A percentile compares a stretch with the other conserved stretches of the same genome.
Conservation (phyloP, 2,113 vertebrate species). For the Neolamprologus hecqui region DNA sequence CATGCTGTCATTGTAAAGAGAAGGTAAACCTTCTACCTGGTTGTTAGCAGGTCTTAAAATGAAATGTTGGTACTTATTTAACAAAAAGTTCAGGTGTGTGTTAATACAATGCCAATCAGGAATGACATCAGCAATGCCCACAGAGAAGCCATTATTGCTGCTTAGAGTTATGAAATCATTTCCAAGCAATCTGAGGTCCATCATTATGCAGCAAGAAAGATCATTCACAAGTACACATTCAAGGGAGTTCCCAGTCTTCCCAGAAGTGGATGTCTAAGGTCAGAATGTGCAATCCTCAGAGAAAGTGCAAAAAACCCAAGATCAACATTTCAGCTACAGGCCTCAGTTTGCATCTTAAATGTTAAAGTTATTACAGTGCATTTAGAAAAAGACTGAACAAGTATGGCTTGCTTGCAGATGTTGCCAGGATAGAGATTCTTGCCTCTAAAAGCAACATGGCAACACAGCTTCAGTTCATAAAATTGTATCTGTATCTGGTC, state of each 20-base stretch:
- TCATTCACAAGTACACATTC: background rate
- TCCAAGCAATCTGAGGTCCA: background rate
- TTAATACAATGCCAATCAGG: background rate
- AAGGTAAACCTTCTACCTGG: background rate
- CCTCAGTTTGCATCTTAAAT: background rate
- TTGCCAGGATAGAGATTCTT: background rate
- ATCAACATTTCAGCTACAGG: background rate
- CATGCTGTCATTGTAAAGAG: background rate
- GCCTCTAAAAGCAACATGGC: background rate
- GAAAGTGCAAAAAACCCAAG: background rate
- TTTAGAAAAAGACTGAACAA: background rate
- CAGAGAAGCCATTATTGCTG: background rate
- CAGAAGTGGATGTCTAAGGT: background rate
- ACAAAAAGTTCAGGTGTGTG: background rate
- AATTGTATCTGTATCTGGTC: background rate
- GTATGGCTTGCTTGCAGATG: background rate
- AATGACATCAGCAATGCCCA: background rate
- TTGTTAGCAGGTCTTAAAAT: background rate
- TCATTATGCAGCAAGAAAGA: background rate
- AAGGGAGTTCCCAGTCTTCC: background rate
- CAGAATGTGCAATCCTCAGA: background rate
- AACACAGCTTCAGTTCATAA: background rate
- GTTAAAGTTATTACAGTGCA: background rate
- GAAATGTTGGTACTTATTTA: background rate
- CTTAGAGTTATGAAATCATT: background rate